These are phyloP conservation scores for Pandemis cinnamomeana DNA, from an alignment of 2,888 invertebrate species.

Conservation along the genomic window DNA sequence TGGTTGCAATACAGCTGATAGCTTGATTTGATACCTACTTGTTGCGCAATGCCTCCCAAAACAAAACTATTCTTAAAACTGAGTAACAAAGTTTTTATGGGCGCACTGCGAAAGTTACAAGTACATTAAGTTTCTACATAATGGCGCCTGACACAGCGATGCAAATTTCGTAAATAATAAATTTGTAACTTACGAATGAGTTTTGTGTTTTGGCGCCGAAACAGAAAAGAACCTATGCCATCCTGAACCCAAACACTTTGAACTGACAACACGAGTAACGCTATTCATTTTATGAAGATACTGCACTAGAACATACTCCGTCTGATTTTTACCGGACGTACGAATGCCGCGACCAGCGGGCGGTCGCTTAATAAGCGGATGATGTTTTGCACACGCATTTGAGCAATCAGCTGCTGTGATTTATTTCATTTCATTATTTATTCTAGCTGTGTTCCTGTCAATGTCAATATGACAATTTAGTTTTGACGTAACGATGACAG, in stretches of 20 bases:
- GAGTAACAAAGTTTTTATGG: background rate
- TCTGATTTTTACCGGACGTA: background rate
- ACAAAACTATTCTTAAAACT: background rate
- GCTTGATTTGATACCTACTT: background rate
- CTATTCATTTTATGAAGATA: conserved; percentile 60
- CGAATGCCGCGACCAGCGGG: conserved; percentile 16
- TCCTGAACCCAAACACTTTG: conserved; percentile 49
- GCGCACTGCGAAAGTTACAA: background rate
- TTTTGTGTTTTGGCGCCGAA: conserved; percentile 60
- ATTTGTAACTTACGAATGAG: conserved; percentile 67
- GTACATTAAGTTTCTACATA: background rate
- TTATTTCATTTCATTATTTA: conserved; percentile 2
- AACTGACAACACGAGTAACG: conserved; percentile 53
- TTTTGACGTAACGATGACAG: background rate
- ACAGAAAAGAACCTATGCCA: conserved; percentile 64
- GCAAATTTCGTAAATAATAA: background rate
- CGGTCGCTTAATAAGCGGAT: conserved; percentile 8
- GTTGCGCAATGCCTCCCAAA: background rate
- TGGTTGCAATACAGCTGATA: background rate
- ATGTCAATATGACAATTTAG: background rate
- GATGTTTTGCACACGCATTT: conserved; percentile 23
- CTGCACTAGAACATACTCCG: background rate
- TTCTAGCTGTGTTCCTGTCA: background rate
- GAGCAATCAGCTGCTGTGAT: conserved; percentile 19
- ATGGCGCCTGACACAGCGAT: background rate